Base-by-base conservation (phyloP, 1,140 invertebrate genomes). In the Trichoplusia ni region DNA sequence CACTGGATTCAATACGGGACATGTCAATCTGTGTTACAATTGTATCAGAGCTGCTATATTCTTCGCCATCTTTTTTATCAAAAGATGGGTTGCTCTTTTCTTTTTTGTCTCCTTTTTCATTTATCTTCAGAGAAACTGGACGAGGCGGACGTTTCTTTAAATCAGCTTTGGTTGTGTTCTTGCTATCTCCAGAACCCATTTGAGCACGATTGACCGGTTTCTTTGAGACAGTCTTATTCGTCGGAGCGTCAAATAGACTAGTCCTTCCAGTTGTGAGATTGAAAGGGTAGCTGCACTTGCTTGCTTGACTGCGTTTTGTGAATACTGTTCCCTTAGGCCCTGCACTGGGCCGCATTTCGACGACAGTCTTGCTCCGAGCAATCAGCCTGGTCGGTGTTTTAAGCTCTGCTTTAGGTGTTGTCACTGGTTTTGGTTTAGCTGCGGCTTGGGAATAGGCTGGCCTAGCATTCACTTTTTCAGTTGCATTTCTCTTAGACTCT, bases 361-460 rank as follows among this genome's bases (percentile, higher is more conserved):
- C 89, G n/a, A 92, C 91, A 38, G 92, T 93, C 72, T 92, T 92
- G 72, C 92, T 93, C 75, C 92, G 81, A 13, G 86, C 58, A 19
- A 51, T 71, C 13, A 67, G 53, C 64, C 72, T 70, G 46, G 81
- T 79, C 23, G 79, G 77, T 35, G 84, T 77, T 73, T 82, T 81
- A 1, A 75, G 53, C 79, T 87, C 84, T 4, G 72, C 44, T 79
- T 86, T 84, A 18, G 65, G 53, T 49, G 75, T 67, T 23, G 63
- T 75, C 23, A 84, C 71, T 38, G 77, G 60, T 83, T 92, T 92
- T 2, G 91, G 87, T 82, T 91, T 92, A 31, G 88, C 90, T 61
- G 87, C 89, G 37, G 91, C 84, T 81, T 92, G 84, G 16, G 87
- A 89, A 71, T 91, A 91, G 16, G 90, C 89, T n/a, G 90, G 84